phyloP scores from a whole-genome alignment of 2,888 invertebrate species.

The Scaptomyza flava region DNA sequence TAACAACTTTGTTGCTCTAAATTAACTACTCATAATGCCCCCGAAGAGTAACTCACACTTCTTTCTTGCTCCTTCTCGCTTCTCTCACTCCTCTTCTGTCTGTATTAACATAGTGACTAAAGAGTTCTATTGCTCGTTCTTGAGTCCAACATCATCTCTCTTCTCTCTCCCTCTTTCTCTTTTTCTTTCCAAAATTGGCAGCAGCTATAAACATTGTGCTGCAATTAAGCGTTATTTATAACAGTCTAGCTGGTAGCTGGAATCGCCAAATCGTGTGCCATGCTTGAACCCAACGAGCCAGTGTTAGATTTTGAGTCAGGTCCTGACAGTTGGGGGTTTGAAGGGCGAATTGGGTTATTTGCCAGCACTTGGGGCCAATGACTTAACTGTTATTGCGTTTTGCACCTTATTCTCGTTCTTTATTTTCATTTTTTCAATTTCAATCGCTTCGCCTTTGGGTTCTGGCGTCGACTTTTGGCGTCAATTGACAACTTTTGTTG shows the following conservation, averaged over 20 bases:
- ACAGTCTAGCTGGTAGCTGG: constrained; percentile 66
- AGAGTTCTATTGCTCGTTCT: constrained; percentile 19
- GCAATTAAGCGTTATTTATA: constrained; percentile 83
- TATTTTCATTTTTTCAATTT: constrained; percentile 29
- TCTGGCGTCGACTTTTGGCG: constrained; percentile 75
- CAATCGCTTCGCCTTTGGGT: constrained; percentile 43
- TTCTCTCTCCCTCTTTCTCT: constrained; percentile 1
- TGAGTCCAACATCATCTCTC: constrained; percentile 16
- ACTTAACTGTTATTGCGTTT: constrained; percentile 78
- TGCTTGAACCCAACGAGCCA: constrained; percentile 37
- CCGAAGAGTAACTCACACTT: constrained; percentile 23
- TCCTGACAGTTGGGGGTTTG: constrained; percentile 19
- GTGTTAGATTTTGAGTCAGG: constrained; percentile 25
- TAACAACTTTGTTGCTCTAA: constrained; percentile 77
- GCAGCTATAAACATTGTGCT: constrained; percentile 68
- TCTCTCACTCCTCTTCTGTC: no score
- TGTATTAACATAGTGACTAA: constrained; percentile 4
- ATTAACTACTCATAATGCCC: constrained; percentile 79
- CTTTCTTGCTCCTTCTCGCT: no score
- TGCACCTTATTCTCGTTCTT: constrained; percentile 61
- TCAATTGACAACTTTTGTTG: constrained; percentile 78
- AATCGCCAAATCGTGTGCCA: constrained; percentile 34
- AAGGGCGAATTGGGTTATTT: constrained; percentile 31
- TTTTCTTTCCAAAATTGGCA: constrained; percentile 67
- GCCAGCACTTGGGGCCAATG: constrained; percentile 67